Evolutionary conservation across 2,797 vertebrate species (phyloP), one percentile per base, ranked within the genome.

Genomic region (Molossus molossus): DNA sequence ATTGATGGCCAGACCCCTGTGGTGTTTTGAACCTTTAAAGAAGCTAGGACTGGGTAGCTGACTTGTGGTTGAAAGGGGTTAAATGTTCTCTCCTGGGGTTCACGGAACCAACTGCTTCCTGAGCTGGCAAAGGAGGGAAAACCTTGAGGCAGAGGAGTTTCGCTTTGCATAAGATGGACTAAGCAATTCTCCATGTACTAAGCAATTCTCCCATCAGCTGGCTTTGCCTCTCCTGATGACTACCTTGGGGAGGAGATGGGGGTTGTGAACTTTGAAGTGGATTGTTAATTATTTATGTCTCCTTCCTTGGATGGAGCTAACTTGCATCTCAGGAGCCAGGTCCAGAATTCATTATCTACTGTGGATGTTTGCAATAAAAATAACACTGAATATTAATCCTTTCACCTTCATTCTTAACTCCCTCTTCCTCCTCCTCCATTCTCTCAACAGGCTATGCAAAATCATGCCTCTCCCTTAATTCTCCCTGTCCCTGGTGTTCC

Each of bases 211-310:
- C 97, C 86, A 87, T 97, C 97, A 98, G 95, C 96, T 95, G 97
- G 77, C 90, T 97, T 94, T 97, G 85, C 86, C 91, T 97, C 91
- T 98, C 95, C 92, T 94, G 95, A 97, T 96, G 97, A 96, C 96
- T 97, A 75, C 95, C 92, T 98, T 50, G 79, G 94, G 94, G 97
- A 98, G 96, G 95, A 98, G 96, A 87, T 95, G 90, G 77, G 79
- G 96, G 96, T 97, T 97, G 93, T 94, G 97, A 98, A 98, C 97
- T 98, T 98, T 97, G 96, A 98, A 98, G 95, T 94, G 60, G 75
- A 53, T 96, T 98, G 97, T 98, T 98, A 98, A 97, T 98, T 98
- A 98, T 97, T 98, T 75, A 98, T 97, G 90, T 96, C 81, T 97
- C 96, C 81, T 96, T 97, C 15, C 96, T 93, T 97, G 94, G 94